Conservation (phyloP, 2,888 invertebrate species). For the Drosophila pegasa region DNA sequence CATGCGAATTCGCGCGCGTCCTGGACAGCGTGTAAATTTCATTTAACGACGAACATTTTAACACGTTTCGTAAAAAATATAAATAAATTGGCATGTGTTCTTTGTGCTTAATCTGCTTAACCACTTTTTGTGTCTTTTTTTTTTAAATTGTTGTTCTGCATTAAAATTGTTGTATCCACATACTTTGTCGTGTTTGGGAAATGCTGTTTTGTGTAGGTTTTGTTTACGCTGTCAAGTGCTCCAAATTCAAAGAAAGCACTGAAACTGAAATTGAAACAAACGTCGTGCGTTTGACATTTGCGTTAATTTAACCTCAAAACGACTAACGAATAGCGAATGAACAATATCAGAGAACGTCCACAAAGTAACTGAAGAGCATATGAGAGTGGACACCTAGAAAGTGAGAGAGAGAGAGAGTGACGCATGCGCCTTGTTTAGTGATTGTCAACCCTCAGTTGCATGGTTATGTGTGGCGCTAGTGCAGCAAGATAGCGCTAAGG, state of each 20-base stretch:
- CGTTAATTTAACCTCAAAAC: slow-evolving; percentile 50
- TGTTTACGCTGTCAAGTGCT: slow-evolving; percentile 45
- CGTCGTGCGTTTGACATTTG: slow-evolving; percentile 55
- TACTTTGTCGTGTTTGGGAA: slow-evolving; percentile 32
- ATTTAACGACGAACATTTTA: slow-evolving; percentile 38
- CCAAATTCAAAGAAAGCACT: slow-evolving; percentile 62
- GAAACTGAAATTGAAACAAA: slow-evolving; percentile 60
- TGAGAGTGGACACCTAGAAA: background rate
- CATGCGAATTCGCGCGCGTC: slow-evolving; percentile 50
- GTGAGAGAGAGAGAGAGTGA: background rate
- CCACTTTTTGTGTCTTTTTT: slow-evolving; percentile 13
- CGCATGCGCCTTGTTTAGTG: slow-evolving; percentile 22
- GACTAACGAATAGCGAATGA: slow-evolving; percentile 10
- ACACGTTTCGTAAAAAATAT: slow-evolving; percentile 21
- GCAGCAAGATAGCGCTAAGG: slow-evolving; percentile 16
- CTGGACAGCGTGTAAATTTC: slow-evolving; percentile 34
- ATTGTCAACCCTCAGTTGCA: slow-evolving; percentile 35
- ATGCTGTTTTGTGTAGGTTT: slow-evolving; percentile 34
- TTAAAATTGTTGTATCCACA: background rate
- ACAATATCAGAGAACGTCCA: slow-evolving; percentile 22
- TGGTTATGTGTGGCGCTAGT: background rate
- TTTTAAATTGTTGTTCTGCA: background rate
- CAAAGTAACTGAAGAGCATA: slow-evolving; percentile 10
- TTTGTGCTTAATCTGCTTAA: slow-evolving; percentile 3
- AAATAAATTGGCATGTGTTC: slow-evolving; percentile 11